Conservation (phyloP, 2,888 invertebrate genomes). For the Lepidochitona cinerea region DNA sequence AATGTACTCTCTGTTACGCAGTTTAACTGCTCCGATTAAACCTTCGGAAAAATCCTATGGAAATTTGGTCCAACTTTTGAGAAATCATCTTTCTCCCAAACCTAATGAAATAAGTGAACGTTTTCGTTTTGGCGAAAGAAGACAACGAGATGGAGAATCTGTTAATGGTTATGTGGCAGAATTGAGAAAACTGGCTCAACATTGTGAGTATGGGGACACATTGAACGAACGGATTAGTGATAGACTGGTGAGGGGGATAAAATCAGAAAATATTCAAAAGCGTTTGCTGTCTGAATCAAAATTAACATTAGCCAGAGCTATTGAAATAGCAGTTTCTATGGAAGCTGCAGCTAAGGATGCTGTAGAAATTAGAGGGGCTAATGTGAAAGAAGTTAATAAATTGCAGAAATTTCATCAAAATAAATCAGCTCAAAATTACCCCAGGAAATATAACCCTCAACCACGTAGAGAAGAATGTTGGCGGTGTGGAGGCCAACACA, state of each 20-base stretch:
- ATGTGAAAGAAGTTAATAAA: no score
- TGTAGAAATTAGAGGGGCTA: no score
- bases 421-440: no score
- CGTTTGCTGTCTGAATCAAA: constrained; percentile 19
- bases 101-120: constrained; percentile 26
- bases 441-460: no score
- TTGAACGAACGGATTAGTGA: constrained; percentile 27
- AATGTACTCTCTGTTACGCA: constrained; percentile 14
- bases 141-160: background rate
- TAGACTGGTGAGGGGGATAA: constrained; percentile 31
- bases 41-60: constrained; percentile 26
- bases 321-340: constrained; percentile 25
- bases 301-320: constrained; percentile 14
- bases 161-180: background rate
- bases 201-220: constrained; percentile 6
- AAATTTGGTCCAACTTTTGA: constrained; percentile 17
- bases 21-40: constrained; percentile 23
- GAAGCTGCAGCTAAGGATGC: constrained; percentile 23
- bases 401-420: no score
- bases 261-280: constrained; percentile 15
- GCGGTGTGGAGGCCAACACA: no score
- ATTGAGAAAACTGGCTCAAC: background rate
- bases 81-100: constrained; percentile 23
- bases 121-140: constrained; percentile 7
- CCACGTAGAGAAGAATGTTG: no score